Base-by-base conservation (phyloP, 2,113 vertebrate species). In the Bos taurus region DNA sequence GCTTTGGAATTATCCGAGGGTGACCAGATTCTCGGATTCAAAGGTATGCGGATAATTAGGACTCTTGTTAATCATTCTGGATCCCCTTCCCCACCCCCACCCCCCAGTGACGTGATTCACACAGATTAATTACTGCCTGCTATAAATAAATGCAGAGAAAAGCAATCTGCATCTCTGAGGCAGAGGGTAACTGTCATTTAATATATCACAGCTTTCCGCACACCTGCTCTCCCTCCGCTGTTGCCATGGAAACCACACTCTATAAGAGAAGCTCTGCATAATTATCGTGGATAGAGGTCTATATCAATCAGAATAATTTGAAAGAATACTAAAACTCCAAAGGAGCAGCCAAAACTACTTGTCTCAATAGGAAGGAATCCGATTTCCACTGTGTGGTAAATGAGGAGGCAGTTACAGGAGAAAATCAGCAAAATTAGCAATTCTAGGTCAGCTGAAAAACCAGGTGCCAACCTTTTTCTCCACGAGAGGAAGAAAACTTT, bases 251-350 rank as follows among this genome's bases (percentile, higher is more conserved):
- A 99, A 99, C 99, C 46, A 90, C 93, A 98, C 97, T 99, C 99
- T 98, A 95, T 98, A 99, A 98, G 98, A 96, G 98, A 98, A 99
- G 97, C 98, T 95, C 97, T 98, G 97, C 98, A 98, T 99, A 99
- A 99, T 99, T 99, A 99, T 98, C 98, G 97, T 97, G 98, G 98
- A 99, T 98, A 88, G 97, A 99, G 98, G 98, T 99, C 98, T 99
- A 96, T 99, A 99, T 99, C 98, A 99, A 98, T 99, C 99, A 99
- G 98, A 99, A 99, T 99, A 99, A 99, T 99, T 98, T 98, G 98
- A 98, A 99, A 98, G 97, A 98, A 98, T 97, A 95, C 54, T 92
- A 97, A 98, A 98, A 98, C 98, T 98, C 98, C n/a, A 96, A 98
- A 99, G 98, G 98, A 99, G 97, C 98, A 98, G 96, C 98, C 97